Percentiles rank a stretch among this genome's conserved stretches.
These are phyloP conservation scores for Cyclophora albipunctata DNA, from an alignment of 2,888 invertebrate genomes.

Conservation along the genomic window DNA sequence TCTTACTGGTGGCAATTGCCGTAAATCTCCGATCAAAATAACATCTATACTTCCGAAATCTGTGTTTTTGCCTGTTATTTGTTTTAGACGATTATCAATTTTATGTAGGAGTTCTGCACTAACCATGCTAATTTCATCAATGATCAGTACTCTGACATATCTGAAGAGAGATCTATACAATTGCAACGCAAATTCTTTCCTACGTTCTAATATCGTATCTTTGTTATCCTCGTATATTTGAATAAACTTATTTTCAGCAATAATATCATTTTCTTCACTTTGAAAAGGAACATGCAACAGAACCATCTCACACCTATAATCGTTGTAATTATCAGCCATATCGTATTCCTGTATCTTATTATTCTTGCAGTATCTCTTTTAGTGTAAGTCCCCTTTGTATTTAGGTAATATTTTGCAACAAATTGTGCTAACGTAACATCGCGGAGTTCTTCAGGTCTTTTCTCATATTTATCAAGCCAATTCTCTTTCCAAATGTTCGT, in stretches of 20 bases:
- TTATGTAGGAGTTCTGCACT: no score
- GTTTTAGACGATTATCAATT: no score
- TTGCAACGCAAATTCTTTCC: constrained; percentile 34
- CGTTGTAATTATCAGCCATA: constrained; percentile 26
- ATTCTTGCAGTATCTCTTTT: constrained; percentile 20
- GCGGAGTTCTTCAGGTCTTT: constrained; percentile 31
- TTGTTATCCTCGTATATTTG: constrained; percentile 10
- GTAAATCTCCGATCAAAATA: no score
- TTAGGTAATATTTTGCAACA: constrained; percentile 27
- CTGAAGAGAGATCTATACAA: no score
- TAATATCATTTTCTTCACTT: constrained; percentile 31
- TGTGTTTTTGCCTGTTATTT: no score
- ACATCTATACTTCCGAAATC: no score
- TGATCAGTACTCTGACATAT: no score
- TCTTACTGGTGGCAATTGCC: no score
- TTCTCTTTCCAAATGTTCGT: constrained; percentile 41
- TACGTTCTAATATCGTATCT: constrained; percentile 24
- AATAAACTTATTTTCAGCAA: constrained; percentile 29
- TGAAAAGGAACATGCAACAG: constrained; percentile 31
- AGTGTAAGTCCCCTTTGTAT: constrained; percentile 8
- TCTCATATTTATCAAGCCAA: constrained; percentile 41
- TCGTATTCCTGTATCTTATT: constrained; percentile 35
- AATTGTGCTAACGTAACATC: constrained; percentile 36
- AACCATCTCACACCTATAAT: constrained; percentile 39
- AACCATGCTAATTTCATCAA: no score